Base-by-base conservation (phyloP, 2,113 vertebrate species). In the Balaenoptera acutorostrata region DNA sequence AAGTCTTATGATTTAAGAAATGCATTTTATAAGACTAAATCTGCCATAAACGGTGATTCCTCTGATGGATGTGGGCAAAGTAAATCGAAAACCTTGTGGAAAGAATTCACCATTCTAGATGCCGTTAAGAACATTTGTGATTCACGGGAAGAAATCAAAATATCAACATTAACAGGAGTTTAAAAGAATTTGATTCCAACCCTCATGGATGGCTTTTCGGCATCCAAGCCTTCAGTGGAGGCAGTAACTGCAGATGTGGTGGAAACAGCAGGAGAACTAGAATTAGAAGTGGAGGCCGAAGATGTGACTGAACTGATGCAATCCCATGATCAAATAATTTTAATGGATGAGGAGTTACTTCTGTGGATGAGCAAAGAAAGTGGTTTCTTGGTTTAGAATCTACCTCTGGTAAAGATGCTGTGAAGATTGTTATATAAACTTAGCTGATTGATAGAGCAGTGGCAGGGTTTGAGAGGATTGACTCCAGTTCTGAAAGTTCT, bases 71-170 rank as follows among this genome's bases (percentile, higher is more conserved):
- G 12, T 8, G 77, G 49, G 52, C 49, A 55, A 80, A n/a, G 33
- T 36, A n/a, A 80, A 4, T 8, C 13, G 21, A 25, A 57, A 25
- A 80, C 49, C 49, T 55, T 80, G 49, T 36, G 77, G 77, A 25
- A 57, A 57, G 33, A 52, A 57, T 31, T 80, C 49, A 57, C 77
- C 49, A 27, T 36, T 57, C 20, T 36, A 25, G 49, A 80, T 36
- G 49, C 49, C 0, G 0, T 36, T n/a, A 21, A 57, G 77, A n/a
- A 57, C 6, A 0, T 57, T 36, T 36, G 7, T 57, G 77, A 36
- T 57, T 57, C 77, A 5, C 0, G 2, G 77, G 33, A 57, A 57
- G 77, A 80, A 52, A 52, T 52, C 46, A 78, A 52, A 78, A n/a
- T n/a, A n/a, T n/a, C 75, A 78, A 21, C 77, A 57, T 55, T 33